Evolutionary conservation across 2,888 invertebrate genomes (phyloP).

Genomic region (Alcis repandata): DNA sequence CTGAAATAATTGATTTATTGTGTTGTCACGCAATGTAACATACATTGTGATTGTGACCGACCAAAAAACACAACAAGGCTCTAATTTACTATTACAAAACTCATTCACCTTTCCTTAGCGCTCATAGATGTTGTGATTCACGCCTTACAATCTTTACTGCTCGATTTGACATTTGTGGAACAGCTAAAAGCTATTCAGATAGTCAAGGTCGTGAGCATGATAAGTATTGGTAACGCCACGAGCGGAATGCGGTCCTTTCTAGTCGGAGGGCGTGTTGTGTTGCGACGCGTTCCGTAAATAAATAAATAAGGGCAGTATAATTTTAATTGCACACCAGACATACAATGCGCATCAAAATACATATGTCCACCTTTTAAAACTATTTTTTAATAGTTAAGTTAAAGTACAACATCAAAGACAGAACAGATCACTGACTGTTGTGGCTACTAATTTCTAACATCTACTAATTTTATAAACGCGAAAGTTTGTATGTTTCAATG

Average conservation of each 20-base stretch:
- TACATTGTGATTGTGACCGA: too few relatives aligned
- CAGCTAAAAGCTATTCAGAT: conserved; percentile 32
- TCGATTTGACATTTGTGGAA: conserved; percentile 49
- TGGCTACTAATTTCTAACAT: too few relatives aligned
- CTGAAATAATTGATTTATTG: too few relatives aligned
- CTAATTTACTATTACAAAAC: conserved; percentile 14
- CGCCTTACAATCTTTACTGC: conserved; percentile 23
- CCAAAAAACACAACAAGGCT: not conserved
- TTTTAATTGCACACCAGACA: not conserved
- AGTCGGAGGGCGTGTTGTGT: conserved; percentile 16
- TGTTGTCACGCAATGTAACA: too few relatives aligned
- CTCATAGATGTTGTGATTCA: conserved; percentile 27
- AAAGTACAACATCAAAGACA: too few relatives aligned
- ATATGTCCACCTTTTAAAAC: too few relatives aligned
- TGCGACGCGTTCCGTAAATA: conserved; percentile 9
- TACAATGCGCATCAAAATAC: not conserved
- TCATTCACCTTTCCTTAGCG: not conserved
- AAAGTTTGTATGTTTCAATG: too few relatives aligned
- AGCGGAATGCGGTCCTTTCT: conserved; percentile 50
- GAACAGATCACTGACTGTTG: too few relatives aligned
- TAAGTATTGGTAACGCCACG: conserved; percentile 25
- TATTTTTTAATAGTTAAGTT: too few relatives aligned
- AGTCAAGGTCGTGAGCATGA: conserved; percentile 37
- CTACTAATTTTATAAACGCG: too few relatives aligned
- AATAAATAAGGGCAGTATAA: not conserved